Percentiles rank a stretch among this genome's conserved stretches.
Conservation (phyloP, 1,140 invertebrate species). For the Orius laevigatus region DNA sequence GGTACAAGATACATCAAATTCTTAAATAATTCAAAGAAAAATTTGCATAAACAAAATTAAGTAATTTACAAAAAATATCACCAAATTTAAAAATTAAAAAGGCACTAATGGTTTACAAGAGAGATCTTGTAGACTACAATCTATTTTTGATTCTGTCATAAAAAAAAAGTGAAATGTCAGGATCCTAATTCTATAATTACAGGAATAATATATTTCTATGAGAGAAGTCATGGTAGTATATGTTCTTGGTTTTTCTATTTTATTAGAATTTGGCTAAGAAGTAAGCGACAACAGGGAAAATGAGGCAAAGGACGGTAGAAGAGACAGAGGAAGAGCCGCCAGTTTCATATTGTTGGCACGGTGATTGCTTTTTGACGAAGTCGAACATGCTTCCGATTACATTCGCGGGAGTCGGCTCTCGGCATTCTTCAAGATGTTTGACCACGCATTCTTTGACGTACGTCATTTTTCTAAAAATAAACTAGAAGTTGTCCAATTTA, state of each 20-base stretch:
- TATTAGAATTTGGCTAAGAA: not conserved
- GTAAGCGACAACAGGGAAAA: not conserved
- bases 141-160: too few relatives aligned
- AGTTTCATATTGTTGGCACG: slow-evolving; percentile 30
- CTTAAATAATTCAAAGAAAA: too few relatives aligned
- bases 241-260: not conserved
- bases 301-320: not conserved
- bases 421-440: slow-evolving; percentile 42
- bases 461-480: slow-evolving; percentile 36
- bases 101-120: too few relatives aligned
- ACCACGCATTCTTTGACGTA: slow-evolving; percentile 46
- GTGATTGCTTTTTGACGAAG: slow-evolving; percentile 48
- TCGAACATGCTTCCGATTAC: slow-evolving; percentile 59
- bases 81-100: too few relatives aligned
- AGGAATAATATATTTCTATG: too few relatives aligned
- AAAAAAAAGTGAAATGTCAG: too few relatives aligned
- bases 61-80: too few relatives aligned
- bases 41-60: too few relatives aligned
- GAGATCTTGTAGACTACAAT: too few relatives aligned
- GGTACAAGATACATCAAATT: too few relatives aligned
- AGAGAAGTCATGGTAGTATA: not conserved
- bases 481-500: slow-evolving; percentile 4
- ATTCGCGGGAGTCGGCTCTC: slow-evolving; percentile 57
- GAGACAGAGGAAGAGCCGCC: not conserved
- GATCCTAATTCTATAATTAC: too few relatives aligned